Percentiles rank a stretch among this genome's conserved stretches.
phyloP scores from a whole-genome alignment of 2,888 invertebrate species.

The Drosophila demipolita region DNA sequence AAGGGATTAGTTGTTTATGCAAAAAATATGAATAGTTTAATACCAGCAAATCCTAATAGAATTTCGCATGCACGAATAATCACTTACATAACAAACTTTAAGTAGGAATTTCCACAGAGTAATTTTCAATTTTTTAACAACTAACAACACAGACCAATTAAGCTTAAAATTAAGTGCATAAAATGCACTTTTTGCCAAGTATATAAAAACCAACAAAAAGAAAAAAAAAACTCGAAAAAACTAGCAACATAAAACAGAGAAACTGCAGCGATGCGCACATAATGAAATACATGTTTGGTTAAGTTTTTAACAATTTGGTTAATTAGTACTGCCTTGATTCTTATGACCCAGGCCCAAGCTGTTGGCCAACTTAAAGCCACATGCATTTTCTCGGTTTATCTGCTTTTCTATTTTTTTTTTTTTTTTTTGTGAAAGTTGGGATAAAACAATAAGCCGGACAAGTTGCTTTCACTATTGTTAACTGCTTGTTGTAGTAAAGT shows the following conservation, averaged over 20 bases:
- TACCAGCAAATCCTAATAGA: neutral
- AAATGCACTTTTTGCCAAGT: conserved; percentile 22
- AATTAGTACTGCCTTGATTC: conserved; percentile 67
- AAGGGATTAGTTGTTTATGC: neutral
- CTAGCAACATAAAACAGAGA: conserved; percentile 5
- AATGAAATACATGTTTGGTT: conserved; percentile 73
- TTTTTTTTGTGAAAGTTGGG: conserved; percentile 3
- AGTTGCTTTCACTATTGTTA: conserved; percentile 32
- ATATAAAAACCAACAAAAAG: neutral
- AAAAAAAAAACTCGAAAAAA: neutral
- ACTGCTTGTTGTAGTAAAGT: conserved; percentile 57
- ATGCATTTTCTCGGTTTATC: conserved; percentile 11
- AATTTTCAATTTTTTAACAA: neutral
- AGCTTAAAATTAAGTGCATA: conserved; percentile 45
- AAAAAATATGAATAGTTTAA: neutral
- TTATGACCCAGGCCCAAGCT: neutral
- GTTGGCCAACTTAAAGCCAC: conserved; percentile 41
- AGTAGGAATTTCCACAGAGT: neutral
- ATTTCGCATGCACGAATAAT: neutral
- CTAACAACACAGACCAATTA: conserved; percentile 32
- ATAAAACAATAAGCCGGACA: conserved; percentile 23
- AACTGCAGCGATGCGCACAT: conserved; percentile 28
- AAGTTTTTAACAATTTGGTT: conserved; percentile 72
- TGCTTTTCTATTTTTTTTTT: neutral
- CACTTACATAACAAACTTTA: neutral